Percentiles rank a stretch among this genome's conserved stretches.
phyloP scores from a whole-genome alignment of 2,797 vertebrate species.

The Myotis pilosus region DNA sequence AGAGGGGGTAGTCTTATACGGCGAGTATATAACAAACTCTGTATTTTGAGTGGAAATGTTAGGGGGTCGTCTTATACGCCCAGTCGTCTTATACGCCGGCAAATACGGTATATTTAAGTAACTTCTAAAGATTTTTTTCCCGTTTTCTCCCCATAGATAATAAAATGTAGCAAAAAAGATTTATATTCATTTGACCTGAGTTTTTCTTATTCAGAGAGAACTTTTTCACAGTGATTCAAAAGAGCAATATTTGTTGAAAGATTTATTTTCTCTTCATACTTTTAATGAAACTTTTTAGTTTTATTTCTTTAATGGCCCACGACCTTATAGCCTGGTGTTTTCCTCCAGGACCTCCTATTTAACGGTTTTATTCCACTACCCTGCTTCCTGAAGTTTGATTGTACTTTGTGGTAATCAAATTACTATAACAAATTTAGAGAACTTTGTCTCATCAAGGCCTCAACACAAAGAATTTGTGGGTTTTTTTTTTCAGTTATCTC shows the following conservation, averaged over 20 bases:
- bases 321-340: neutral
- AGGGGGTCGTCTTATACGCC: too few species aligned
- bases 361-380: neutral
- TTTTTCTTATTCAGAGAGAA: constrained; percentile 6
- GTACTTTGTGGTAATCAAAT: neutral
- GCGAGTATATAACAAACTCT: too few species aligned
- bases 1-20: too few species aligned
- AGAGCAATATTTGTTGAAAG: constrained; percentile 30
- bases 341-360: neutral
- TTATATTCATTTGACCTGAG: neutral
- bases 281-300: neutral
- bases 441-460: neutral
- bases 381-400: constrained; percentile 1
- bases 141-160: neutral
- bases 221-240: constrained; percentile 11
- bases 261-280: constrained; percentile 6
- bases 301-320: neutral
- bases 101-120: neutral
- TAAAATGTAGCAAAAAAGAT: neutral
- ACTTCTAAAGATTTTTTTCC: neutral
- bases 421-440: neutral
- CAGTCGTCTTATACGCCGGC: too few species aligned
- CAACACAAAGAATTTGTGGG: neutral
- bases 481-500: neutral
- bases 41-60: too few species aligned